Conservation (phyloP, 2,113 vertebrate genomes). For the Arothron firmamentum region DNA sequence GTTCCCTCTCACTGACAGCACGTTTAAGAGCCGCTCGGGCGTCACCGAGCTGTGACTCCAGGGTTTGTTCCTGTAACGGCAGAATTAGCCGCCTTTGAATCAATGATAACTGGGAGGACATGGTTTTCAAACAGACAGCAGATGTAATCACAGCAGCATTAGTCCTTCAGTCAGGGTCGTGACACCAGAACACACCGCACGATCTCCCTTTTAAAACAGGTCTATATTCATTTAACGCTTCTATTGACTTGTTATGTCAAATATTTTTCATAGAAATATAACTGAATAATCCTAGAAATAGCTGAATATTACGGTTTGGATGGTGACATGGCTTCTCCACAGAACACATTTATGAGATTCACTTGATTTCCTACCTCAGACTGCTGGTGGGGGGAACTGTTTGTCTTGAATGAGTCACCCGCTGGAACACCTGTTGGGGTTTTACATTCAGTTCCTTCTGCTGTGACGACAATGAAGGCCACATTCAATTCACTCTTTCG, state of each 20-base stretch:
- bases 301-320: too few species aligned
- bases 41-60: constrained; percentile 78
- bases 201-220: too few species aligned
- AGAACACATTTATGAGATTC: background rate
- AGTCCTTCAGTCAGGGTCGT: background rate
- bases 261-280: too few species aligned
- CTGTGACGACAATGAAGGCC: constrained; percentile 24
- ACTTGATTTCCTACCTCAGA: constrained; percentile 49
- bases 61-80: constrained; percentile 47
- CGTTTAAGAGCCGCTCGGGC: constrained; percentile 76
- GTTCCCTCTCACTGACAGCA: constrained; percentile 82
- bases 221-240: too few species aligned
- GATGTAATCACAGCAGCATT: too few species aligned
- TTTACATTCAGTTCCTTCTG: constrained; percentile 22
- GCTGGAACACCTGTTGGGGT: constrained; percentile 15
- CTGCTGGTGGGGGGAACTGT: constrained; percentile 35
- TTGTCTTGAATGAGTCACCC: constrained; percentile 4
- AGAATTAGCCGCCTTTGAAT: constrained; percentile 20
- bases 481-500: constrained; percentile 2
- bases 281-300: too few species aligned
- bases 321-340: background rate
- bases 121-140: too few species aligned
- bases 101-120: too few species aligned
- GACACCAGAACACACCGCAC: background rate
- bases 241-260: too few species aligned